Base-by-base conservation (phyloP, 2,797 vertebrate species). In the Coracias cyanogaster region DNA sequence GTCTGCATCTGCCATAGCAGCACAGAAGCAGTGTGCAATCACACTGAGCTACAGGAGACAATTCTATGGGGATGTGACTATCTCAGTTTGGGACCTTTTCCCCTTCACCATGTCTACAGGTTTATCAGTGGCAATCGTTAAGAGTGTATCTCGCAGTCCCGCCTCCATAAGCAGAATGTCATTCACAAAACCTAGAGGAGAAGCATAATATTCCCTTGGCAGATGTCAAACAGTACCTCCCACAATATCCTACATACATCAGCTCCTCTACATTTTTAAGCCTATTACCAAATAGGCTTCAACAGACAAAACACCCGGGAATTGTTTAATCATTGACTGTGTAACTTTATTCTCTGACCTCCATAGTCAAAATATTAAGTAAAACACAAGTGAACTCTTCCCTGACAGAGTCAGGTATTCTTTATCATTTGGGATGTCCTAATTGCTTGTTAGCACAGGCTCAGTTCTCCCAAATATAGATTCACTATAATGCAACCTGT, bases 211-310 rank as follows among this genome's bases (percentile, higher is more conserved):
- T 66, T 96, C 94, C 48, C 72, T 82, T 33, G 2, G 85, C 91
- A 97, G 79, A 96, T 96, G 96, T 97, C 96, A 96, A 96, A 96
- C 96, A 96, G 94, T 93, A 66, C 94, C 96, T 96, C 96, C 96
- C 79, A 97, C 95, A 88, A 72, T 89, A 96, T 91, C 92, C 92
- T 94, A 95, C 92, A 86, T 90, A 76, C 19, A 83, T 87, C 89
- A 96, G 86, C 81, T 95, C 57, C 81, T 93, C 86, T 94, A 91
- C 86, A 64, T 93, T 96, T 87, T 43, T 64, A 80, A 95, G 79
- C 76, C 83, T 90, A 49, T 87, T 91, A 87, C 76, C 82, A 88
- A 96, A 87, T 65, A 92, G 70, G 72, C n/a, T 96, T 60, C 76
- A 94, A 76, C 65, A 96, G 78, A 82, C 82, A 76, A 55, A 92